phyloP scores from a whole-genome alignment of 1,140 invertebrate genomes.

The Drosophila suzukii region DNA sequence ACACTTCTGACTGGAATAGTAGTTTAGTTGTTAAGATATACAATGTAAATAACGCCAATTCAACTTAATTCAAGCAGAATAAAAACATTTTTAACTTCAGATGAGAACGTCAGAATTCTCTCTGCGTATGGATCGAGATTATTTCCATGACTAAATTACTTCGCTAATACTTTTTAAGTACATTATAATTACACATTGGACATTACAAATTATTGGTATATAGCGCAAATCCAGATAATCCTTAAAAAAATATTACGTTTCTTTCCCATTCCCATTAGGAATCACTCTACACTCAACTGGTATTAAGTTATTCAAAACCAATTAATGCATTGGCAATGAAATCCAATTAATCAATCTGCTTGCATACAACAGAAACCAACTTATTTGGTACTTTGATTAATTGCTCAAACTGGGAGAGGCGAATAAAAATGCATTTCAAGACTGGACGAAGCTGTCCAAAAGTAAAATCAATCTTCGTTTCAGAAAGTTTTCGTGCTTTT shows the following conservation, averaged over 20 bases:
- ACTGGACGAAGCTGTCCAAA: conserved; percentile 60
- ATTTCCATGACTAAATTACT: no score
- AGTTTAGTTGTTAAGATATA: no score
- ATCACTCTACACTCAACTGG: conserved; percentile 9
- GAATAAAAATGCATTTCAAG: conserved; percentile 59
- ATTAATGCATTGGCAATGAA: conserved; percentile 71
- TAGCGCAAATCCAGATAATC: neutral
- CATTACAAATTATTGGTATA: neutral
- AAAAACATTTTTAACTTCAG: no score
- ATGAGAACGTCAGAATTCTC: no score
- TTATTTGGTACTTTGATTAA: conserved; percentile 68
- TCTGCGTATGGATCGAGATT: no score
- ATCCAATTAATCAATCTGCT: conserved; percentile 64
- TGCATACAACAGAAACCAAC: conserved; percentile 37
- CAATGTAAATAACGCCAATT: no score
- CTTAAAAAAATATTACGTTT: neutral
- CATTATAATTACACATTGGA: neutral
- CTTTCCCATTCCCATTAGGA: conserved; percentile 3
- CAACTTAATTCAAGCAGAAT: no score
- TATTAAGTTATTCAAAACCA: conserved; percentile 38
- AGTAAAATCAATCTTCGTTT: conserved; percentile 76
- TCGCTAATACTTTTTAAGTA: no score
- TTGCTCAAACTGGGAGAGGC: conserved; percentile 30
- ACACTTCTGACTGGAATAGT: no score
- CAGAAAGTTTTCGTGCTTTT: conserved; percentile 24